Base-by-base conservation (phyloP, 2,113 vertebrate species). In the Lepisosteus osseus region DNA sequence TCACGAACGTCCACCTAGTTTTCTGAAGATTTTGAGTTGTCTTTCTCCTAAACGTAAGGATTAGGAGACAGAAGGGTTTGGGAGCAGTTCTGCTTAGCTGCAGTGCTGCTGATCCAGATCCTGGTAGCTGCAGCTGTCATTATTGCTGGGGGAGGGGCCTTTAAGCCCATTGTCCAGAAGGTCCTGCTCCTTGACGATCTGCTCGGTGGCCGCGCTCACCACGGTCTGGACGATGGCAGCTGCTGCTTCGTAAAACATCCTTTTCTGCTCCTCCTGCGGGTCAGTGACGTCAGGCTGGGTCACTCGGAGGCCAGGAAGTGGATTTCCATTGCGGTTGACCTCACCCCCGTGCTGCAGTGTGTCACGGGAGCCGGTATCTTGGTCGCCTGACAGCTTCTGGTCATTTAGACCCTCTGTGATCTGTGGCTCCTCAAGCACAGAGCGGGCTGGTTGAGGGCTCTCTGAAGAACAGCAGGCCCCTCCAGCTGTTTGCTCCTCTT, bases 141-240 rank as follows among this genome's bases (percentile, higher is more conserved):
- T 73, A 13, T 59, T 78, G 69, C 41, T 67, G 61, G 74, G 47
- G 68, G 71, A 75, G 3, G 79, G 76, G 40, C 78, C 81, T 12
- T 83, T 82, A 0, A 85, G 67, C n/a, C 81, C 82, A 43, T 76
- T 85, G 78, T 89, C 81, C 13, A 82, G 43, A 14, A 66, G 54
- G 3, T 78, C 71, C 76, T 85, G 77, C 78, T 89, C 86, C 61
- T 85, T 79, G 67, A 84, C 89, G 89, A 93, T 86, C 77, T 90
- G 91, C 71, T 84, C 69, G 0, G 88, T 68, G 0, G 87, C 89
- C 3, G 86, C 86, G 42, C 84, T 87, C 76, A 92, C 83, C 69
- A 86, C 88, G 6, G 83, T 75, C 43, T 82, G 85, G 76, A 93
- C 88, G 2, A 93, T 92, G 76, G 83, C 88, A 69, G 83, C 85